These are phyloP conservation scores for Tichodroma muraria DNA, from an alignment of 2,113 vertebrate genomes.

Conservation along the genomic window DNA sequence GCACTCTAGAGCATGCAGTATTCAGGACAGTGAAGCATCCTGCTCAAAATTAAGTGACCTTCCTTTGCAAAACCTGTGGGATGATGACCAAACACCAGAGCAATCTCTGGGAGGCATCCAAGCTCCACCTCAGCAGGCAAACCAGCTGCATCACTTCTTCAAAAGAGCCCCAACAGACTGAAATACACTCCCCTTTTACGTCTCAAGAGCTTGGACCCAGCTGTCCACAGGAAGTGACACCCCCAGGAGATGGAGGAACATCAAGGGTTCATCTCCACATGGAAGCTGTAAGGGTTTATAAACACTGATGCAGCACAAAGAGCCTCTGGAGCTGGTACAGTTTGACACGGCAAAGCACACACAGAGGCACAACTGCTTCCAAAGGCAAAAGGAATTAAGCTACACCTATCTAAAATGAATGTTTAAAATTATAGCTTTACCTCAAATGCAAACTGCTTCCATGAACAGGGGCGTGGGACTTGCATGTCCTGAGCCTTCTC, in stretches of 20 bases:
- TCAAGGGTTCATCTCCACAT: neutral
- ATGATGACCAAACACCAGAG: neutral
- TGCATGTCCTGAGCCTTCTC: neutral
- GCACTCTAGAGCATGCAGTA: neutral
- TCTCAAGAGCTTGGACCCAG: neutral
- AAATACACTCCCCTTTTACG: neutral
- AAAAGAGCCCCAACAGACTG: neutral
- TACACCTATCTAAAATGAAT: neutral
- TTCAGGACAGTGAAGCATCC: neutral
- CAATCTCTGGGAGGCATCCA: neutral
- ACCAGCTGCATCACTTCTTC: neutral
- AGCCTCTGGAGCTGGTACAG: neutral
- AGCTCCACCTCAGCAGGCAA: neutral
- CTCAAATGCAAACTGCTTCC: neutral
- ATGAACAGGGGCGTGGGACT: neutral
- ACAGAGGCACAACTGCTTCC: neutral
- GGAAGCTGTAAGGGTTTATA: neutral
- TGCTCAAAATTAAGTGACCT: neutral
- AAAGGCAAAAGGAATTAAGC: neutral
- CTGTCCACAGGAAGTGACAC: neutral
- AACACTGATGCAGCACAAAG: neutral
- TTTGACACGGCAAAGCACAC: neutral
- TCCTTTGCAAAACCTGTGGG: neutral
- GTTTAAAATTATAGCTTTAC: neutral
- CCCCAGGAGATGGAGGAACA: neutral